Evolutionary conservation across 2,797 vertebrate genomes (phyloP).

Genomic region (Carduelis carduelis): DNA sequence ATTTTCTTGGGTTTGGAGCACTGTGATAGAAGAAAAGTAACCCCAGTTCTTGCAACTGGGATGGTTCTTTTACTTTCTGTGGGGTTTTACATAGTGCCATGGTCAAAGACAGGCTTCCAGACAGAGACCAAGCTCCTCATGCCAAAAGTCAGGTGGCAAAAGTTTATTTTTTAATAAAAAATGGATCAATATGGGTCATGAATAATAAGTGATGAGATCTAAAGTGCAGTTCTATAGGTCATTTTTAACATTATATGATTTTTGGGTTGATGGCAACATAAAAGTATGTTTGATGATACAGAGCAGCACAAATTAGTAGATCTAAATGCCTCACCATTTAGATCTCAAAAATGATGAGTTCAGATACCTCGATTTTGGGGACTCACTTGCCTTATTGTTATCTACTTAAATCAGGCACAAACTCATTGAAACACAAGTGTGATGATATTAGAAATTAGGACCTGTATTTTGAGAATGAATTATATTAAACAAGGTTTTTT

Average conservation of each 20-base stretch:
- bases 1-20: not conserved
- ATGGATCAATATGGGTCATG: not conserved
- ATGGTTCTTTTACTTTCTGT: not conserved
- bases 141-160: not conserved
- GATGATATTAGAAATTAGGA: not conserved
- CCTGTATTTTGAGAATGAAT: not conserved
- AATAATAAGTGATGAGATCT: not conserved
- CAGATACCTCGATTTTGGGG: not conserved
- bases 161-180: not conserved
- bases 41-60: accelerated
- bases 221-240: not conserved
- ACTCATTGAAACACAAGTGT: not conserved
- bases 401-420: not conserved
- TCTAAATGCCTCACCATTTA: not conserved
- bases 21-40: not conserved
- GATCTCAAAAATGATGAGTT: not conserved
- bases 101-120: not conserved
- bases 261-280: not conserved
- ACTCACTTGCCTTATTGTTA: not conserved
- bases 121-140: not conserved
- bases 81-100: not conserved
- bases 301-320: not conserved
- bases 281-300: not conserved
- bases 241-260: not conserved
- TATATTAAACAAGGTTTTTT: not conserved